Base-by-base conservation (phyloP, 2,888 invertebrate genomes). In the Lypha dubia region DNA sequence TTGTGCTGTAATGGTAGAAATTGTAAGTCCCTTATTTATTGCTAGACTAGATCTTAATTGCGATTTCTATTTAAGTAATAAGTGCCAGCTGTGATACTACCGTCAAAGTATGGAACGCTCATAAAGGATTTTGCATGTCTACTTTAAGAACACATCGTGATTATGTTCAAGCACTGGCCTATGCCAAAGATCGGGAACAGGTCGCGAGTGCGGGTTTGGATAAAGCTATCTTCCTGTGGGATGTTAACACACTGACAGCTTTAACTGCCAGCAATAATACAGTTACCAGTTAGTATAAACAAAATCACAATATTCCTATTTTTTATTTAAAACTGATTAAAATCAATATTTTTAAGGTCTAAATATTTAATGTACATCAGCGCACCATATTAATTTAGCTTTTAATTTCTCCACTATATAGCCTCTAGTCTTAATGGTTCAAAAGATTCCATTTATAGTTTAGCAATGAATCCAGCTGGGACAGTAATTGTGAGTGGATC, bases 41-140 rank as follows among this genome's bases (percentile, higher is more conserved):
- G 24, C 28, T 38, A 41, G 11, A 60, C 6, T 20, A 11, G 32
- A 41, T 53, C 1, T 46, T 17, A 2, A 7, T 22, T 32, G 62
- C 13, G 24, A 70, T 71, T 53, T 44, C 9, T n/a, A 51, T 7
- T 58, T 73, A 77, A 97, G 97, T 99, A 88, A 99, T 99, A 91
- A 99, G 99, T 85, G 99, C 99, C 6, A 99, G 99, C 90, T 98
- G 98, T 86, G 99, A 99, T 92, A 99, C 99, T 22, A 99, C 99
- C 56, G 99, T 99, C 0, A 99, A 99, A 93, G 98, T 99, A 83
- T 99, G 99, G 99, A 99, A 99, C 93, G 98, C 99, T 17, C 98
- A 98, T 87, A 99, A 99, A 93, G 99, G 99, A 9, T 99, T 98
- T 91, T 99, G 99, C 91, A 98, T 99, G 98, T 99, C 99, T 0